Evolutionary conservation across 2,113 vertebrate genomes (phyloP), one percentile per base, ranked within the genome.

Genomic region (Cryptomyrus ogoouensis): DNA sequence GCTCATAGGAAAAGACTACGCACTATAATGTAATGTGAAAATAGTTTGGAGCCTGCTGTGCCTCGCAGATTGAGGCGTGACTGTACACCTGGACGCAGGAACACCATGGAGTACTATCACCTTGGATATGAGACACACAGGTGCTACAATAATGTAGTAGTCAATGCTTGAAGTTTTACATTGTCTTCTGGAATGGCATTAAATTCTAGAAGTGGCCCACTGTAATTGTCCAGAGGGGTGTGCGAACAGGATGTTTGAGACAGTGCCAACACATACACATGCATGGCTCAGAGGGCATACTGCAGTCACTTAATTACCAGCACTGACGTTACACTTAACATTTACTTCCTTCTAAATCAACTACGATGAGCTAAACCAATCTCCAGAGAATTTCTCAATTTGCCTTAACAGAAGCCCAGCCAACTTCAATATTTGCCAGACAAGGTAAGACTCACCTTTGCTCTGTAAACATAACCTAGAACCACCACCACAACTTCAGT

Each of bases 401-500:
- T 70, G 27, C 27, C 62, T 31, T 3, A 13, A 31, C 27, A 31
- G n/a, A 70, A 70, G 10, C 62, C 62, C 62, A 70, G 62, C 62
- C 62, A 31, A 70, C 62, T 70, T 87, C 89, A 92, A 92, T 83
- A 89, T 8, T 27, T 19, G 21, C 85, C 7, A 24, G 52, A 74
- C n/a, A 8, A 31, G 58, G 39, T 24, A 17, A 21, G 9, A 58
- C 91, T 95, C 96, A 99, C 98, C 97, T 99, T 99, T 91, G 98
- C 98, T 95, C 98, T 97, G 95, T 99, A 99, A 93, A 98, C 96
- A 91, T 99, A 99, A 91, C 98, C 98, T 83, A 99, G 97, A 92
- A 99, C 98, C 89, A 99, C 98, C 0, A 99, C 98, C 50, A 98
- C 97, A 24, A 98, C 98, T 94, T 99, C 98, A 0, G 98, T 99